phyloP scores from a whole-genome alignment of 2,888 invertebrate genomes.

The Choreutis nemorana region DNA sequence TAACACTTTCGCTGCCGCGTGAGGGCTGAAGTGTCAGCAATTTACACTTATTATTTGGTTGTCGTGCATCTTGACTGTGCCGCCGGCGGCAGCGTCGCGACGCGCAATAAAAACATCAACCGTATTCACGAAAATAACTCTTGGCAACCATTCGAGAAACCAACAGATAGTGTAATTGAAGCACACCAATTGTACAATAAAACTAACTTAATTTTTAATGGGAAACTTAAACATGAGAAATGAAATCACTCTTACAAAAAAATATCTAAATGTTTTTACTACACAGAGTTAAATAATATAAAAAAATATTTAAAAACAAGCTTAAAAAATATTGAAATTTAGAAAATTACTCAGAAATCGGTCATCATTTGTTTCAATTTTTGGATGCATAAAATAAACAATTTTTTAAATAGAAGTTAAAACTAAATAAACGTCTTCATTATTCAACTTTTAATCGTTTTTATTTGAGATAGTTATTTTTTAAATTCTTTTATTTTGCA shows the following conservation, averaged over 20 bases:
- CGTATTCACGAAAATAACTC: slow-evolving; percentile 64
- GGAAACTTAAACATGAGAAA: too few relatives aligned
- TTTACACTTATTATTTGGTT: slow-evolving; percentile 55
- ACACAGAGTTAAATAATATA: too few relatives aligned
- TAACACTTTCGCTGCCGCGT: slow-evolving; percentile 48
- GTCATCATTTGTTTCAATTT: too few relatives aligned
- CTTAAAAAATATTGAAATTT: too few relatives aligned
- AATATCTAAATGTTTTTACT: too few relatives aligned
- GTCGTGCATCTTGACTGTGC: slow-evolving; percentile 35
- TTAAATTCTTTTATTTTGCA: too few relatives aligned
- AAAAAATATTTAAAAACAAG: too few relatives aligned
- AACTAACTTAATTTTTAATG: too few relatives aligned
- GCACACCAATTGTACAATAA: slow-evolving; percentile 20
- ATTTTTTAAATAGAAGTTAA: not conserved
- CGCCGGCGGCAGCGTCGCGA: slow-evolving; percentile 37
- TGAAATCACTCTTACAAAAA: too few relatives aligned
- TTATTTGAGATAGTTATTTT: too few relatives aligned
- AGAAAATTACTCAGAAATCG: too few relatives aligned
- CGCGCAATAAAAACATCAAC: slow-evolving; percentile 64
- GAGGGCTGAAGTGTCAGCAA: slow-evolving; percentile 46
- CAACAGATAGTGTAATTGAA: slow-evolving; percentile 48
- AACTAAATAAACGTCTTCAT: not conserved
- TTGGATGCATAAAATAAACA: too few relatives aligned
- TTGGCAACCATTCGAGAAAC: slow-evolving; percentile 54
- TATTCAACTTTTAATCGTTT: not conserved